phyloP scores from a whole-genome alignment of 2,113 vertebrate genomes.

The Gavialis gangeticus region DNA sequence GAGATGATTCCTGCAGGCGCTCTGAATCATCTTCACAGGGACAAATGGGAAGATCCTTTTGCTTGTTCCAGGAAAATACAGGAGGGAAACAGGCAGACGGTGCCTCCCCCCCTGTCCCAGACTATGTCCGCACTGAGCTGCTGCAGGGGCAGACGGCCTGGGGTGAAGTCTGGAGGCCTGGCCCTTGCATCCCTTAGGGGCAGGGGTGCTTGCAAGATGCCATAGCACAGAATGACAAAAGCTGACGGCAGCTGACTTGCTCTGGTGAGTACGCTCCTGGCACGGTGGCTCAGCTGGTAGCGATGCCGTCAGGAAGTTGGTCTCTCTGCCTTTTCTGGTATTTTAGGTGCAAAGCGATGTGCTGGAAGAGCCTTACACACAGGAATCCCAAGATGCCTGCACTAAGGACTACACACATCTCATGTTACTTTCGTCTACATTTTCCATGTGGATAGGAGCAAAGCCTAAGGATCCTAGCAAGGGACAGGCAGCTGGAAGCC shows the following conservation, averaged over 20 bases:
- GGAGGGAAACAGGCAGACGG: background rate
- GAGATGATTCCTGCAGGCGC: background rate
- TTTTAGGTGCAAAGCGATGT: background rate
- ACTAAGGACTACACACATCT: background rate
- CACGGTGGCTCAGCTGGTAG: background rate
- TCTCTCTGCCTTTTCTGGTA: background rate
- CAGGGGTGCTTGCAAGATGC: background rate
- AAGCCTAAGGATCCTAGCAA: background rate
- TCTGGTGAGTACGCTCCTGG: background rate
- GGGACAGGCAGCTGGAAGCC: background rate
- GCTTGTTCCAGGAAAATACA: background rate
- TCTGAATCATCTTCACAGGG: background rate
- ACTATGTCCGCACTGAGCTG: no score
- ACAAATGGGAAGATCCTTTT: no score
- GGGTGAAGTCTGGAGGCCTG: no score
- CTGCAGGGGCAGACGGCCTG: no score
- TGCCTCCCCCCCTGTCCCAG: background rate
- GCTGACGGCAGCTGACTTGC: background rate
- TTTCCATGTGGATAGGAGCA: background rate
- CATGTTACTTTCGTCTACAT: background rate
- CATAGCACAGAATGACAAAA: background rate
- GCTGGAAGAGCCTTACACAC: background rate
- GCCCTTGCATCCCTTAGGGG: no score
- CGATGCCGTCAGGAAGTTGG: no score
- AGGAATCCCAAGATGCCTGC: background rate